Conservation (phyloP, 2,888 invertebrate genomes). For the Enchytraeus crypticus region DNA sequence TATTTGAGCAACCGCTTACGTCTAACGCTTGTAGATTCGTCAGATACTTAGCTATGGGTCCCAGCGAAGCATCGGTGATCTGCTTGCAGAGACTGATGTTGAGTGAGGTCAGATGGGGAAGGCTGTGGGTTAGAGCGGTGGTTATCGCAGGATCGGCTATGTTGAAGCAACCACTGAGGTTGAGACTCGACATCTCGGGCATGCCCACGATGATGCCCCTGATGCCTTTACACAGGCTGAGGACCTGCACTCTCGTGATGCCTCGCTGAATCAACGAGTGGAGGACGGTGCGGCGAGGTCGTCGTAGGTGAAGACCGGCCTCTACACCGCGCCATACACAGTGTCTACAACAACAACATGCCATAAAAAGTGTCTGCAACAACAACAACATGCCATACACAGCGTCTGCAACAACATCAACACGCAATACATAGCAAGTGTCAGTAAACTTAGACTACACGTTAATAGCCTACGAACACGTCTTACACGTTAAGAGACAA, state of each 20-base stretch:
- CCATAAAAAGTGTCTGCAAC: too few relatives aligned
- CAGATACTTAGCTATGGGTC: slow-evolving; percentile 72
- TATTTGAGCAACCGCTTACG: slow-evolving; percentile 81
- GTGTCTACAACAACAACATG: too few relatives aligned
- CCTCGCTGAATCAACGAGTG: slow-evolving; percentile 76
- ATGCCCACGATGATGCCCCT: slow-evolving; percentile 77
- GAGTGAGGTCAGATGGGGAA: slow-evolving; percentile 67
- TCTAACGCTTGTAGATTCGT: slow-evolving; percentile 77
- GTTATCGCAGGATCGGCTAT: slow-evolving; percentile 76
- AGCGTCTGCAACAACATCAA: too few relatives aligned
- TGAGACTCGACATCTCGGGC: slow-evolving; percentile 75
- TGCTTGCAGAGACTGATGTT: slow-evolving; percentile 88
- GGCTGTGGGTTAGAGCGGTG: slow-evolving; percentile 67
- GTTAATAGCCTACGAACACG: too few relatives aligned
- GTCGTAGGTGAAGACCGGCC: slow-evolving; percentile 74
- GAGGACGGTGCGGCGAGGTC: slow-evolving; percentile 72
- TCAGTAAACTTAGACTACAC: too few relatives aligned
- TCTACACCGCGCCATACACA: slow-evolving; percentile 90
- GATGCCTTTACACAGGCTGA: slow-evolving; percentile 72
- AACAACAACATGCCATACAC: too few relatives aligned
- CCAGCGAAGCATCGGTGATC: slow-evolving; percentile 80
- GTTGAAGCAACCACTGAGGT: slow-evolving; percentile 85
- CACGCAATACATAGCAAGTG: too few relatives aligned
- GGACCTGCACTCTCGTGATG: slow-evolving; percentile 76
- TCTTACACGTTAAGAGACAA: too few relatives aligned